Base-by-base conservation (phyloP, 2,797 vertebrate species). In the Centropyge bicolor region DNA sequence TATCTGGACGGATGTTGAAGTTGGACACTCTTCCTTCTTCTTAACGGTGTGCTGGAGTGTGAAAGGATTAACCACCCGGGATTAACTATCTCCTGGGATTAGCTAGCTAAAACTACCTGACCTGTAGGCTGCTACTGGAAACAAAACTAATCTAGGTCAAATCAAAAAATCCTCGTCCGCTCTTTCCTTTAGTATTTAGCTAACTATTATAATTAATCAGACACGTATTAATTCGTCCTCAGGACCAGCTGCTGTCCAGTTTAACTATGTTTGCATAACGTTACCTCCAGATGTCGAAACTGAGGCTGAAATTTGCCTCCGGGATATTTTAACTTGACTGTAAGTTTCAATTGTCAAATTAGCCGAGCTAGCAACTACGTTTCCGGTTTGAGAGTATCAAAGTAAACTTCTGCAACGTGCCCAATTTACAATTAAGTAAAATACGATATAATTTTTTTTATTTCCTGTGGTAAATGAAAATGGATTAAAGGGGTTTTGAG, bases 131-230 rank as follows among this genome's bases (percentile, higher is more conserved):
- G 59, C 17, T 48, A 24, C 17, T 24, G 52, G 8, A 54, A 16
- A 60, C 35, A 35, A 76, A 66, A 85, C 52, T 70, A 84, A 92
- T 91, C 83, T 82, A 86, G 92, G 91, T 91, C 81, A 91, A 86
- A 76, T 88, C 65, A 84, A 82, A 86, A 73, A 86, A 73, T 12
- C 49, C 24, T 16, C 52, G 22, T 48, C 57, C n/a, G 3, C 13
- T 16, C 2, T 22, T 54, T 40, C 0, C 0, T 69, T 62, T 12
- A 3, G 31, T 60, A 72, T 79, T 52, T 61, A 55, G 51, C 45
- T 9, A 11, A 35, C 12, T 10, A 1, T 51, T 68, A 4, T 2
- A 14, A 4, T 45, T 36, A 11, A 46, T 43, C 0, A 19, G 1
- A 40, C 6, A 3, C 5, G 2, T 51, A 0, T 38, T 3, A 31